Conservation (phyloP, 2,113 vertebrate genomes). For the Panthera uncia region DNA sequence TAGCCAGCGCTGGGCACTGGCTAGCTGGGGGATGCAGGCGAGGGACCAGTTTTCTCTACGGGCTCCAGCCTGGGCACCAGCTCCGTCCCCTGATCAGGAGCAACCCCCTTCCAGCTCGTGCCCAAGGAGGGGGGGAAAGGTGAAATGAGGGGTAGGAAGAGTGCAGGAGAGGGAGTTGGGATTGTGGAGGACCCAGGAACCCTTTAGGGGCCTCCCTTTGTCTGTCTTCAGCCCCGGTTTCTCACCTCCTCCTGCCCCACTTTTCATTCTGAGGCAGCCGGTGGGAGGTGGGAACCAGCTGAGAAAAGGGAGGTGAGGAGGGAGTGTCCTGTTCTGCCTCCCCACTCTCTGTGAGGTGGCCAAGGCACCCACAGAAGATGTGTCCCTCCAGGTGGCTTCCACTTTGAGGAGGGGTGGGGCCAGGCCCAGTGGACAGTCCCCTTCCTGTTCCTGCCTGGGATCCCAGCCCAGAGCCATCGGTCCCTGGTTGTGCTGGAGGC, state of each 20-base stretch:
- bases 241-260: conserved; percentile 74
- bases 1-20: neutral
- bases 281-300: conserved; percentile 49
- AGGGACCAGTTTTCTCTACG: neutral
- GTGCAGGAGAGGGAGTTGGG: neutral
- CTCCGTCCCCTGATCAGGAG: neutral
- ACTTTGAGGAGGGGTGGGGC: conserved; percentile 43
- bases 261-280: conserved; percentile 58
- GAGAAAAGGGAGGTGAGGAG: conserved; percentile 11
- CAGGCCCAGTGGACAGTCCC: neutral
- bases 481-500: neutral
- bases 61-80: neutral
- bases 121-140: neutral
- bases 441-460: neutral
- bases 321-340: neutral
- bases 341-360: neutral
- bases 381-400: neutral
- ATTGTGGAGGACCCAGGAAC: neutral
- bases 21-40: neutral
- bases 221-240: conserved; percentile 41
- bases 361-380: neutral
- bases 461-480: neutral
- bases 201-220: conserved; percentile 66
- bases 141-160: neutral
- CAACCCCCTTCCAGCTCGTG: neutral